These are phyloP conservation scores for Drosophila fungiperda DNA, from an alignment of 2,888 invertebrate species.

Conservation along the genomic window DNA sequence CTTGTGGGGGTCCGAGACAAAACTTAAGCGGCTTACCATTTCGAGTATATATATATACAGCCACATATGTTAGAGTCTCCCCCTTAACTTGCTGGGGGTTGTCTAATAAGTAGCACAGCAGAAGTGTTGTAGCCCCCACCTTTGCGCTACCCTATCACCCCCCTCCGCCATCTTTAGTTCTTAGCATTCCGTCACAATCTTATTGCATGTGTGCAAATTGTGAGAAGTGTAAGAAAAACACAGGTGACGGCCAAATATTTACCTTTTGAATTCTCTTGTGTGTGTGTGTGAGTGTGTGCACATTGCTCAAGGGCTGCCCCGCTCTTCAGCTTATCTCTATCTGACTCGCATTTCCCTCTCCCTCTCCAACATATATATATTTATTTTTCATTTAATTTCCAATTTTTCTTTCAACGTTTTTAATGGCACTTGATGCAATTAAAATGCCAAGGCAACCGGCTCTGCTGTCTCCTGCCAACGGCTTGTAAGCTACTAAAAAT, in stretches of 20 bases:
- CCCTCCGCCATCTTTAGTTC: neutral
- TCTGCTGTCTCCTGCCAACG: slow-evolving; percentile 34
- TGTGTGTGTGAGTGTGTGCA: slow-evolving; percentile 5
- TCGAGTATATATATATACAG: slow-evolving; percentile 28
- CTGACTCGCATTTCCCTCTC: slow-evolving; percentile 1
- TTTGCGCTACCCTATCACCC: too few relatives aligned
- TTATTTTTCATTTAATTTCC: slow-evolving; percentile 75
- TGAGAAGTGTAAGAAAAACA: slow-evolving; percentile 44
- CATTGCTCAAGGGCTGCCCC: slow-evolving; percentile 30
- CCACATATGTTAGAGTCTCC: slow-evolving; percentile 59
- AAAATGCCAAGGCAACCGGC: slow-evolving; percentile 71
- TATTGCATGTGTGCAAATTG: slow-evolving; percentile 43
- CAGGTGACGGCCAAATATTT: slow-evolving; percentile 66
- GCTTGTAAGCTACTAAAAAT: slow-evolving; percentile 77
- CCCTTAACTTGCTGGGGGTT: slow-evolving; percentile 13
- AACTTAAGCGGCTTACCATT: slow-evolving; percentile 75
- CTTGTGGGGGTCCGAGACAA: slow-evolving; percentile 46
- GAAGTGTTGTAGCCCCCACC: slow-evolving; percentile 16
- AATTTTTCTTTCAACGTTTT: slow-evolving; percentile 69
- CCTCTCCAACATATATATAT: slow-evolving; percentile 47
- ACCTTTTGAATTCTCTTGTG: slow-evolving; percentile 55
- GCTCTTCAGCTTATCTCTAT: neutral
- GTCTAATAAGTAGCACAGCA: slow-evolving; percentile 50
- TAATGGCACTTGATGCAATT: slow-evolving; percentile 76
- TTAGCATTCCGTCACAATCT: slow-evolving; percentile 16